These are phyloP conservation scores for Himalopsyche anomala DNA, from an alignment of 2,888 invertebrate genomes.

Conservation along the genomic window DNA sequence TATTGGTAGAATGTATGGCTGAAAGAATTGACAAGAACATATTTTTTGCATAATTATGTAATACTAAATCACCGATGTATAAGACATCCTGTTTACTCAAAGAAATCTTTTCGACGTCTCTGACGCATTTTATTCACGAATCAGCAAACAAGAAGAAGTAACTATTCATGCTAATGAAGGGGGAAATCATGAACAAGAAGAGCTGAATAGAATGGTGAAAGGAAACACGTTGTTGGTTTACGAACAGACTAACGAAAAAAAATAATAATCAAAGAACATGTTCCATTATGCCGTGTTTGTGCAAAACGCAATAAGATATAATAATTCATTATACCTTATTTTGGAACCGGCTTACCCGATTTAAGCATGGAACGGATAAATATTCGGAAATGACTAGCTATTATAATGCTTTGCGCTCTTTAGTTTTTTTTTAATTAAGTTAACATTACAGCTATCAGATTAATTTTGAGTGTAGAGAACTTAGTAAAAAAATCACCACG, in stretches of 20 bases:
- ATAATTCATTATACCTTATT: background rate
- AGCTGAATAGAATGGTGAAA: slow-evolving; percentile 26
- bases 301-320: background rate
- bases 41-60: no score
- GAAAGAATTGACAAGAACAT: no score
- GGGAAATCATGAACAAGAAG: slow-evolving; percentile 15
- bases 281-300: background rate
- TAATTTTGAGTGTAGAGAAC: no score
- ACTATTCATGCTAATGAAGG: slow-evolving; percentile 16
- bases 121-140: background rate
- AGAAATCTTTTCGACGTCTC: background rate
- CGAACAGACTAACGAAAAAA: background rate
- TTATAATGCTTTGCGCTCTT: background rate
- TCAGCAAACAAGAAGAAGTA: slow-evolving; percentile 1
- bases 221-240: slow-evolving; percentile 11
- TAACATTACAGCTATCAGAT: no score
- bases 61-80: no score
- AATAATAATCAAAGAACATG: background rate
- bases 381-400: background rate
- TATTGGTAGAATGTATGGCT: no score
- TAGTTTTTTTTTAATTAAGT: no score
- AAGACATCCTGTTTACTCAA: background rate
- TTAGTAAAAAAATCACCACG: no score
- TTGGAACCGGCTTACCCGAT: background rate
- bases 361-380: background rate